phyloP scores from a whole-genome alignment of 2,113 vertebrate species.

The Orcinus orca region DNA sequence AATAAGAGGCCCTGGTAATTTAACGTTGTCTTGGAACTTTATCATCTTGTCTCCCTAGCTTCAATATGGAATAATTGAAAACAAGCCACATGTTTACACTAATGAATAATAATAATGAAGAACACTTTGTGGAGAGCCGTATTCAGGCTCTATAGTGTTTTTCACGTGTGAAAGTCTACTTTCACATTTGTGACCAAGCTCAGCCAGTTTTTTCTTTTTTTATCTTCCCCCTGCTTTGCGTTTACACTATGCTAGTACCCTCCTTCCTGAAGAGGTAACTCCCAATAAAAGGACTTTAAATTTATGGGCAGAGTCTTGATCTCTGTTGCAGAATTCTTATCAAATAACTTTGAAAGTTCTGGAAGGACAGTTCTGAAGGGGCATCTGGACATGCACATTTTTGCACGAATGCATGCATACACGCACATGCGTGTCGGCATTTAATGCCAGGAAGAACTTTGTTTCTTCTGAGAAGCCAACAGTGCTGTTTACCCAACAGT shows the following conservation, averaged over 20 bases:
- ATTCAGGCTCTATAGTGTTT: background rate
- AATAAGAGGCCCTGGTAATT: background rate
- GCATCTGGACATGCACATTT: background rate
- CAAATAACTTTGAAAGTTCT: background rate
- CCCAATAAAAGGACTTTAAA: background rate
- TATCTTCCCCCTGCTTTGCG: background rate
- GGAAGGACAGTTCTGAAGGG: background rate
- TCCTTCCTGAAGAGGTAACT: background rate
- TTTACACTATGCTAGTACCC: background rate
- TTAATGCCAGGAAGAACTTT: background rate
- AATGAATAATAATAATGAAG: background rate
- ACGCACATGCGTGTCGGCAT: background rate
- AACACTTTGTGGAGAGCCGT: background rate
- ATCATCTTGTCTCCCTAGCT: conserved; percentile 1
- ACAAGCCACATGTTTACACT: background rate
- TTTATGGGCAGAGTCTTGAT: background rate
- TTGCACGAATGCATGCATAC: background rate
- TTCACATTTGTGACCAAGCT: background rate
- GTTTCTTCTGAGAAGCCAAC: background rate
- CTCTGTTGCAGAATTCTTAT: background rate
- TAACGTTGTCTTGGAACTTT: background rate
- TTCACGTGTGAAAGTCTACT: background rate
- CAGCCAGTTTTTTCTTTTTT: background rate
- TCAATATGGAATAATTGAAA: background rate
- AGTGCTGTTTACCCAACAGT: background rate